Evolutionary conservation across 2,797 vertebrate genomes (phyloP), one percentile per base, ranked within the genome.

Genomic region (Manis pentadactyla): DNA sequence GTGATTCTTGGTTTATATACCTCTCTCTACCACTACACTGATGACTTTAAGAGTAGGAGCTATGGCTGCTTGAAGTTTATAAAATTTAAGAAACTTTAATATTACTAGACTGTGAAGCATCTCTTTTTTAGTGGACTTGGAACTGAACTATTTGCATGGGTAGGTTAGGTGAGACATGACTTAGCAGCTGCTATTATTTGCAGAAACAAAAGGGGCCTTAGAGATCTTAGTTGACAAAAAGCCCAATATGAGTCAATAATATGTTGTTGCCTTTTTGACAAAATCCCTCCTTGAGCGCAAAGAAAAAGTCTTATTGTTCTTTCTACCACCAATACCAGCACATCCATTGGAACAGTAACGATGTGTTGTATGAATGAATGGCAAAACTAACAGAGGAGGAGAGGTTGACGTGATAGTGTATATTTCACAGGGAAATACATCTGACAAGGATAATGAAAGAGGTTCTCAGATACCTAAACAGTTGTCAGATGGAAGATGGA

Each of bases 291-390:
- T 89, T 37, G 39, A 89, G 25, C 9, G 10, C 34, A 55, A 39
- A 91, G 55, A 75, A 90, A 63, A 95, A 74, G 29, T 42, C 42
- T 91, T 57, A 64, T 7, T 83, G 93, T 92, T 92, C 34, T 88
- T 63, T 59, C 37, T 39, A 53, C 59, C 57, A 82, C 18, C 13
- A 88, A 74, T 66, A 78, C 14, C n/a, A 73, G 14, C 42, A 91
- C 55, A 66, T 79, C 21, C 57, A 23, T 27, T 73, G 42, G 57
- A 84, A 78, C 1, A 55, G 75, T 90, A 79, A 92, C 15, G 73
- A 39, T 66, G 7, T 82, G 25, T 63, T 77, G 11, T 27, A 59
- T 64, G 51, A 87, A 10, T 91, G 59, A 87, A 87, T 74, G 57
- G 63, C 49, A 87, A 81, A 49, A 42, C 6, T n/a, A 63, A 93